A percentile compares a stretch with the other conserved stretches of the same genome.
phyloP scores from a whole-genome alignment of 2,113 vertebrate species.

The Engystomops pustulosus region DNA sequence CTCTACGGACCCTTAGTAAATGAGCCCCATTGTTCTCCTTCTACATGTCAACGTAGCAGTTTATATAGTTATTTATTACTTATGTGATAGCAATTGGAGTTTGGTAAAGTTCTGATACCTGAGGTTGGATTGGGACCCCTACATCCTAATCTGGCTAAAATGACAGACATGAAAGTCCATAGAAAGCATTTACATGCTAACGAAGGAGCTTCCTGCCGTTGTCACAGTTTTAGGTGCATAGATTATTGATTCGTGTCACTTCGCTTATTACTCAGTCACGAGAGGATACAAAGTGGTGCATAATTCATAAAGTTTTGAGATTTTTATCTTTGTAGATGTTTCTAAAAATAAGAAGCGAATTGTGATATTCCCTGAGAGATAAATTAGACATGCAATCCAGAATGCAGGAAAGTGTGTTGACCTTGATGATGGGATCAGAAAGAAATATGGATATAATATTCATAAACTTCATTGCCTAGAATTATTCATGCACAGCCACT shows the following conservation, averaged over 20 bases:
- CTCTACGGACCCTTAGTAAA: too few relatives aligned
- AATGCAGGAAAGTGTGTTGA: slow-evolving; percentile 46
- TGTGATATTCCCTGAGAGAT: slow-evolving; percentile 59
- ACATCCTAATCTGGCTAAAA: background rate
- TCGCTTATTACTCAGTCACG: slow-evolving; percentile 4
- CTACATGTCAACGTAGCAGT: too few relatives aligned
- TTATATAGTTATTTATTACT: background rate
- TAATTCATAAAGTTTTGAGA: slow-evolving; percentile 53
- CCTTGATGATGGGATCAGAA: slow-evolving; percentile 58
- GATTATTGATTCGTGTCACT: slow-evolving; percentile 25
- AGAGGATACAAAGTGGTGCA: slow-evolving; percentile 31
- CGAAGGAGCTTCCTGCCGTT: background rate
- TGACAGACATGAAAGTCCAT: background rate
- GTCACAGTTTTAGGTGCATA: slow-evolving; percentile 18
- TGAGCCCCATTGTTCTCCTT: too few relatives aligned
- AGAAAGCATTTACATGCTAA: background rate
- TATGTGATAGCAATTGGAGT: background rate
- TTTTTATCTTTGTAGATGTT: slow-evolving; percentile 50
- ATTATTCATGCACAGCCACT: slow-evolving; percentile 53
- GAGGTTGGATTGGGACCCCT: background rate
- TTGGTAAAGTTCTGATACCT: background rate
- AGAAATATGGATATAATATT: slow-evolving; percentile 57
- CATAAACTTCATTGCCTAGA: slow-evolving; percentile 51
- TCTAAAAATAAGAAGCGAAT: slow-evolving; percentile 50
- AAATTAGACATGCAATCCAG: slow-evolving; percentile 50